Percentiles rank a stretch among this genome's conserved stretches.
Conservation (phyloP, 2,797 vertebrate species). For the Sarcophilus harrisii region DNA sequence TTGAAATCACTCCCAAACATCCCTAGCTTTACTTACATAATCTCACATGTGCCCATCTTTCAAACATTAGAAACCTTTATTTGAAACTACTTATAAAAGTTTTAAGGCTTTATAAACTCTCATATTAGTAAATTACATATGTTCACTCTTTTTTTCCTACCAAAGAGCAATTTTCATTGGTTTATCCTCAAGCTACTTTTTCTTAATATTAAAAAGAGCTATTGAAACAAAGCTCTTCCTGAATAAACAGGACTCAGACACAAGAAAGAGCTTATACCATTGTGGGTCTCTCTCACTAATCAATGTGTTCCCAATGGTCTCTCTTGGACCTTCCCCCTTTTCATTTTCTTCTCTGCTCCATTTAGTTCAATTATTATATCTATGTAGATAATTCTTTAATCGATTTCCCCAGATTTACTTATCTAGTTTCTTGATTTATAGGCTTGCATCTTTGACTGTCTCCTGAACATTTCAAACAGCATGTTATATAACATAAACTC, state of each 20-base stretch:
- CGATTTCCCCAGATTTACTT: not conserved
- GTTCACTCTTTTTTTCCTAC: slow-evolving; percentile 35
- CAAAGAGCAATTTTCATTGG: not conserved
- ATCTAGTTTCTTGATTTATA: not conserved
- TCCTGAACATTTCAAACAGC: not conserved
- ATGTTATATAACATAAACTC: not conserved
- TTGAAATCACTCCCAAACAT: not conserved
- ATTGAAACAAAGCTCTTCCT: not conserved
- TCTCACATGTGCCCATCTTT: no score
- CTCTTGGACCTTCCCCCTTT: not conserved
- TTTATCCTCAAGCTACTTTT: not conserved
- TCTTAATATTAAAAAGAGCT: not conserved
- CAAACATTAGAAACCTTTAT: not conserved
- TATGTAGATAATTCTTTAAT: not conserved
- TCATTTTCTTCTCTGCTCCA: not conserved
- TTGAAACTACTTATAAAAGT: not conserved
- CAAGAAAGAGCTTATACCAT: not conserved
- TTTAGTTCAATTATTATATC: not conserved
- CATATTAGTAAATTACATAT: slow-evolving; percentile 12
- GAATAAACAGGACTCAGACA: not conserved
- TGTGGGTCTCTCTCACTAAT: not conserved
- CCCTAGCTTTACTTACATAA: not conserved
- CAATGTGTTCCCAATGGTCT: not conserved
- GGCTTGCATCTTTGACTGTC: not conserved
- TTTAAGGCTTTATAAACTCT: slow-evolving; percentile 25